Evolutionary conservation across 2,113 vertebrate species (phyloP).

Genomic region (Tragulus kanchil): DNA sequence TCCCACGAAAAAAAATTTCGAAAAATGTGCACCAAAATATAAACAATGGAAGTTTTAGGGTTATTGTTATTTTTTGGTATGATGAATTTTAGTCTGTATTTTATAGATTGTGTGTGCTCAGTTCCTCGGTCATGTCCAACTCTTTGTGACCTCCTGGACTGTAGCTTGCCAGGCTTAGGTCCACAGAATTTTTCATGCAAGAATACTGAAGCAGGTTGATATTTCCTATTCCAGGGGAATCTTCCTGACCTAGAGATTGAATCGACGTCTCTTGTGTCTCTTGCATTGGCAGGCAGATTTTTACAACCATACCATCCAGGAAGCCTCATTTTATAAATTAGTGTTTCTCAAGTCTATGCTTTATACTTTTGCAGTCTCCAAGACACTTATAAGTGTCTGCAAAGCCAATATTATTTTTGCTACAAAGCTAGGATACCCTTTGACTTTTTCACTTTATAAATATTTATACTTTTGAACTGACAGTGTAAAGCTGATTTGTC

Average conservation of each 20-base stretch:
- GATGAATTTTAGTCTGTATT: background rate
- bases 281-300: background rate
- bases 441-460: background rate
- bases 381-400: background rate
- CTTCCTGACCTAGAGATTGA: background rate
- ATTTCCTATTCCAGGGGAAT: background rate
- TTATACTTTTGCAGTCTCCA: background rate
- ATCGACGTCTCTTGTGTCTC: background rate
- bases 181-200: background rate
- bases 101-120: background rate
- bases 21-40: background rate
- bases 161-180: background rate
- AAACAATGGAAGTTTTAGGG: background rate
- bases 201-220: background rate
- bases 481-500: background rate
- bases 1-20: background rate
- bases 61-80: background rate
- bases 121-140: background rate
- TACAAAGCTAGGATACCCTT: background rate
- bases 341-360: background rate
- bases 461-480: background rate
- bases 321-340: background rate
- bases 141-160: background rate
- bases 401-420: background rate
- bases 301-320: background rate